Base-by-base conservation (phyloP, 2,797 vertebrate species). In the Diplodus puntazzo region DNA sequence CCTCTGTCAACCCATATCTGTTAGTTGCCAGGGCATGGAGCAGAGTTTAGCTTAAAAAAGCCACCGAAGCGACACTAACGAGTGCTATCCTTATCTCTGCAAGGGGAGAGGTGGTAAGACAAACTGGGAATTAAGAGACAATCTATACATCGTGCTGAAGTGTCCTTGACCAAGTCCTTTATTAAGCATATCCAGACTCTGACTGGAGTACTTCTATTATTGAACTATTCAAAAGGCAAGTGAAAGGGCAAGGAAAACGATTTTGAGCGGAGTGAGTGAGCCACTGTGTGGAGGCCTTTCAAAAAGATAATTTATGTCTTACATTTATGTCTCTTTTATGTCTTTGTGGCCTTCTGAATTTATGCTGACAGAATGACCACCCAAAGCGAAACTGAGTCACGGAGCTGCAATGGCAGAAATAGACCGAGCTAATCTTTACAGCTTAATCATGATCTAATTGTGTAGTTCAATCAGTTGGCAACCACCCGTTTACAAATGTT, bases 331-430 rank as follows among this genome's bases (percentile, higher is more conserved):
- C 30, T 34, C 30, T 34, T 34, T 34, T 34, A 34, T 7, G 30
- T 34, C 30, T 34, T 27, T 27, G 30, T 34, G 48, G 73, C 73
- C 23, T 50, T 72, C 65, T 71, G 61, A 77, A 71, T 80, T 60
- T 45, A 72, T 61, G 76, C 61, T 34, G 65, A 67, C 83, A 74
- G 75, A 60, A 61, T 8, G 16, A 55, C 69, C 70, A 67, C 63
- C 63, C 61, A 2, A 18, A 48, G 70, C 46, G 20, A 54, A 72
- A 82, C 50, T n/a, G 27, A n/a, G 43, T 75, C 58, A 49, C 52
- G 73, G 48, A 69, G 58, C 74, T 13, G 55, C 68, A 54, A 21
- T 6, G 13, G 54, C 62, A 75, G n/a, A 23, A 53, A 46, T n/a
- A 43, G 16, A 25, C 48, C 18, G 30, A 50, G 18, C 20, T 54